These are phyloP conservation scores for Chloropsis hardwickii DNA, from an alignment of 2,113 vertebrate genomes.

Conservation along the genomic window DNA sequence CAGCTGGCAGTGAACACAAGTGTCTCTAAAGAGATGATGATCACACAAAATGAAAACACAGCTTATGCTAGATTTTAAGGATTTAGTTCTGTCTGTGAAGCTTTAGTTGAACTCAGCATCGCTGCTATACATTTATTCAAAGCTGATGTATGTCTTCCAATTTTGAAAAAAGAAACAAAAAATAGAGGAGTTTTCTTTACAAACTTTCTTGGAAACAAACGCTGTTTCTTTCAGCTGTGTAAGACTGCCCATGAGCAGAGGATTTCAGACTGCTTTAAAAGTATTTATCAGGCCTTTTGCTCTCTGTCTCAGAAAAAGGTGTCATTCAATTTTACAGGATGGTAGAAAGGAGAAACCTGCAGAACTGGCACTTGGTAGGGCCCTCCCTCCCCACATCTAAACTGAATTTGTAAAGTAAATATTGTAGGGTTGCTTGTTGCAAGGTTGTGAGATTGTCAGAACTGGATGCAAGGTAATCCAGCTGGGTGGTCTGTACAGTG, in stretches of 20 bases:
- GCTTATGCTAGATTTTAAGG: neutral
- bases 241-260: neutral
- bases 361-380: neutral
- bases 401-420: neutral
- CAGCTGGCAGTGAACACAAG: neutral
- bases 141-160: neutral
- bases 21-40: neutral
- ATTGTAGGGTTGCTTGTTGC: neutral
- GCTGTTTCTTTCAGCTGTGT: neutral
- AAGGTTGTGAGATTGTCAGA: neutral
- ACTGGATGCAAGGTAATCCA: neutral
- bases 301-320: neutral
- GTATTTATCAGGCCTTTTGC: neutral
- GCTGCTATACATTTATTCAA: neutral
- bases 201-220: neutral
- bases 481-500: neutral
- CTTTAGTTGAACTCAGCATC: neutral
- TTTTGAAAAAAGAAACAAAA: neutral
- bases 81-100: neutral
- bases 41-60: neutral
- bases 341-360: neutral
- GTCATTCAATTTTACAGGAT: neutral
- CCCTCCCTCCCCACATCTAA: neutral
- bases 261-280: neutral
- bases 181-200: neutral